Conservation (phyloP, 2,113 vertebrate genomes). For the Telmatochromis sp. region DNA sequence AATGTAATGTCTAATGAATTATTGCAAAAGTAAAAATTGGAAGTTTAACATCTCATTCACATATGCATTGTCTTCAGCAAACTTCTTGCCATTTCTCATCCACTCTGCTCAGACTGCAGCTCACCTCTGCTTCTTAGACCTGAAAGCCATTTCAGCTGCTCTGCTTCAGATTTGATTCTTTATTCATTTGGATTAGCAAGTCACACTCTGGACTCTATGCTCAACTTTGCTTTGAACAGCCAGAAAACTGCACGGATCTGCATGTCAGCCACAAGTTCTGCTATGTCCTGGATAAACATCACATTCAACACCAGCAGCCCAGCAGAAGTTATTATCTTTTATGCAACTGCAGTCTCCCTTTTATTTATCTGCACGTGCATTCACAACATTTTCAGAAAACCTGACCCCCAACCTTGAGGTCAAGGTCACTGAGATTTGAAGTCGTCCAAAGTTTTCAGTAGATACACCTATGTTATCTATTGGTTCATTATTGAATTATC, state of each 20-base stretch:
- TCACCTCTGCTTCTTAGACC: neutral
- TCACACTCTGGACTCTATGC: neutral
- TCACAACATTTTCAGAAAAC: neutral
- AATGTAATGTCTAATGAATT: neutral
- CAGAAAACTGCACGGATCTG: fast-evolving
- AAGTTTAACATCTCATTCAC: neutral
- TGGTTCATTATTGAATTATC: neutral
- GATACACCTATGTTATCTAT: neutral
- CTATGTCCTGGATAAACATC: fast-evolving
- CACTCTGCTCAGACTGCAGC: neutral
- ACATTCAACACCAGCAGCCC: neutral
- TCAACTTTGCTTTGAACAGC: neutral
- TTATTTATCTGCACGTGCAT: fast-evolving
- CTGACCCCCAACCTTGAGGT: neutral
- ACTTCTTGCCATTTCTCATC: fast-evolving
- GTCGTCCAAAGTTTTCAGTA: fast-evolving
- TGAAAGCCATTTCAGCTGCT: neutral
- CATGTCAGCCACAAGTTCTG: neutral
- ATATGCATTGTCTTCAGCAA: neutral
- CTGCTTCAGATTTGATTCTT: neutral
- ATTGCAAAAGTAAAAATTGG: neutral
- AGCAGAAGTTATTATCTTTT: fast-evolving
- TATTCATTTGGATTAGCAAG: fast-evolving
- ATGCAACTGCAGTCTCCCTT: neutral
- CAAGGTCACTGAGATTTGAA: neutral